Evolutionary conservation across 2,113 vertebrate genomes (phyloP).

Genomic region (Puntigrus tetrazona): DNA sequence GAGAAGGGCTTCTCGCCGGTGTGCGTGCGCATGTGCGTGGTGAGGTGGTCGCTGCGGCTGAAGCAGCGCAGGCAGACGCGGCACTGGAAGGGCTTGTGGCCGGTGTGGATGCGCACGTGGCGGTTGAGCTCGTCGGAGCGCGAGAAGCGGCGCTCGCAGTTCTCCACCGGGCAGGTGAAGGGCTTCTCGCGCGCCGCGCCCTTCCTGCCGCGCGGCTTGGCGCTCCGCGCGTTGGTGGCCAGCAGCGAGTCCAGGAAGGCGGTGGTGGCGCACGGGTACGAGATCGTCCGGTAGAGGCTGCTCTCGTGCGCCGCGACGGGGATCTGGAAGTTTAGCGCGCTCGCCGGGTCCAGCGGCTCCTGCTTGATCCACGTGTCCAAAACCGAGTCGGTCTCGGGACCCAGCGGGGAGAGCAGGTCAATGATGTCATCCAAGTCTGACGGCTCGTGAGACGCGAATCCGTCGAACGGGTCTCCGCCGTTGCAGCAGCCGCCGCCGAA

Average conservation of each 20-base stretch:
- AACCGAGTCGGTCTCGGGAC: conserved; percentile 55
- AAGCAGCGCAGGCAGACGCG: conserved; percentile 91
- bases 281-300: conserved; percentile 22
- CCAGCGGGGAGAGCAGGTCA: conserved; percentile 66
- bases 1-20: conserved; percentile 95
- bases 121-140: conserved; percentile 92
- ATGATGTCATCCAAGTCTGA: conserved; percentile 70
- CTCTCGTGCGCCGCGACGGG: conserved; percentile 1
- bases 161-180: conserved; percentile 86
- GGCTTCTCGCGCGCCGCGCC: conserved; percentile 80
- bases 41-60: conserved; percentile 97
- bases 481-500: conserved; percentile 75
- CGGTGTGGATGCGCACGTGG: conserved; percentile 93
- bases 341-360: conserved; percentile 68
- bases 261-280: conserved; percentile 36
- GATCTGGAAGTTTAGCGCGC: conserved; percentile 11
- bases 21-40: conserved; percentile 95
- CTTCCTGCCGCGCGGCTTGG: conserved; percentile 40
- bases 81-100: conserved; percentile 97
- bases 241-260: conserved; percentile 51
- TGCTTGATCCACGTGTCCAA: conserved; percentile 67
- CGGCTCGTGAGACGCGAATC: conserved; percentile 32
- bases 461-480: conserved; percentile 72
- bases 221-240: neutral
- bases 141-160: conserved; percentile 89